Evolutionary conservation across 2,888 invertebrate species (phyloP).

Genomic region (Nowickia ferox): DNA sequence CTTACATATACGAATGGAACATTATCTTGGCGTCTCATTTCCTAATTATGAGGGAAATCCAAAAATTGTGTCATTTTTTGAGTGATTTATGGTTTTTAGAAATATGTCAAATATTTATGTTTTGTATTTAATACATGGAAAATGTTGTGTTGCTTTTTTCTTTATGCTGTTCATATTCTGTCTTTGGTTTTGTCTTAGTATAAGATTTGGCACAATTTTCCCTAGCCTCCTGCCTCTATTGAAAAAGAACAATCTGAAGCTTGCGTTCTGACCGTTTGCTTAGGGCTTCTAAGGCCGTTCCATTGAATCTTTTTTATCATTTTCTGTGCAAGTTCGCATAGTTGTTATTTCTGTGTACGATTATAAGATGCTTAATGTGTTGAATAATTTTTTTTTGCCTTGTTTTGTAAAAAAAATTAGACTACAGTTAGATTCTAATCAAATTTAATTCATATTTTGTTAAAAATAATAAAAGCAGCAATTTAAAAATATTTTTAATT

Average conservation of each 20-base stretch:
- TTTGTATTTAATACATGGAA: slow-evolving; percentile 58
- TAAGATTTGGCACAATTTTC: slow-evolving; percentile 47
- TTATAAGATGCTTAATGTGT: slow-evolving; percentile 25
- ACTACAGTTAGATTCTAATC: too few relatives aligned
- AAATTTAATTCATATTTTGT: too few relatives aligned
- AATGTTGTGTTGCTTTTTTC: slow-evolving; percentile 30
- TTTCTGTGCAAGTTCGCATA: background rate
- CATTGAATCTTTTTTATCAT: slow-evolving; percentile 6
- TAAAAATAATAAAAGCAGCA: too few relatives aligned
- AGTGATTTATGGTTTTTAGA: slow-evolving; percentile 83
- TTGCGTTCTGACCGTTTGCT: background rate
- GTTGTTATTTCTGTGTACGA: background rate
- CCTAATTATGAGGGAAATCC: slow-evolving; percentile 82
- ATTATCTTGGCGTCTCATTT: slow-evolving; percentile 76
- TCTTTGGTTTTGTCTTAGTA: slow-evolving; percentile 42
- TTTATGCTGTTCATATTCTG: slow-evolving; percentile 7
- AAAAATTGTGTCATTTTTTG: slow-evolving; percentile 82
- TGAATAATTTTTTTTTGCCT: background rate
- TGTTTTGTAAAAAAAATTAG: background rate
- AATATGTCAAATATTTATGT: slow-evolving; percentile 81
- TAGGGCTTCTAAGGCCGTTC: background rate
- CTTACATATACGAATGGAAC: background rate
- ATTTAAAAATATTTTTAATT: too few relatives aligned
- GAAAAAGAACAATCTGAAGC: background rate
- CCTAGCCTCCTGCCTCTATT: background rate